Evolutionary conservation across 2,888 invertebrate genomes (phyloP).

Genomic region (Ochropleura plecta): DNA sequence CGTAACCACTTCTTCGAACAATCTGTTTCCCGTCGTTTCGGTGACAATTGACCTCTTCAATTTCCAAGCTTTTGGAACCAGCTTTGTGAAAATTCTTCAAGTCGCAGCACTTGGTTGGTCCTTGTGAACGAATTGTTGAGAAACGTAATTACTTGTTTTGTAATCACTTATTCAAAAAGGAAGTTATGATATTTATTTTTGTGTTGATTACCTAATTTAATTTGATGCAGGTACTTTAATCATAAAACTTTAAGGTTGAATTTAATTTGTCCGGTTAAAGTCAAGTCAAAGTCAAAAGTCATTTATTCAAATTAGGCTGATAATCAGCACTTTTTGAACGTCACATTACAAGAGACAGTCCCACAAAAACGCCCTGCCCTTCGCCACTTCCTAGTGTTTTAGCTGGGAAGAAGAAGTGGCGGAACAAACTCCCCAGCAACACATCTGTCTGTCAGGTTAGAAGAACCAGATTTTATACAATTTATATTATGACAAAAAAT

Average conservation of each 20-base stretch:
- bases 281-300: no score
- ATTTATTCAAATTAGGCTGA: no score
- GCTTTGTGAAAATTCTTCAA: slow-evolving; percentile 12
- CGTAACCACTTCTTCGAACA: slow-evolving; percentile 7
- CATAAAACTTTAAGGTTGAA: background rate
- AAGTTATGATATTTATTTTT: background rate
- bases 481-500: no score
- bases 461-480: no score
- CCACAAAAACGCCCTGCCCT: no score
- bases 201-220: background rate
- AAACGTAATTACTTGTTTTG: slow-evolving; percentile 2
- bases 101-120: slow-evolving; percentile 4
- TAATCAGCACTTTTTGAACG: no score
- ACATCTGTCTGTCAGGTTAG: no score
- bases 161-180: background rate
- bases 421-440: no score
- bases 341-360: no score
- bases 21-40: slow-evolving; percentile 27
- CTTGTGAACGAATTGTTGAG: background rate
- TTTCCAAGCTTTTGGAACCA: slow-evolving; percentile 27
- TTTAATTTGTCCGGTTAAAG: background rate
- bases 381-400: no score
- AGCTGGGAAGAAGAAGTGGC: no score
- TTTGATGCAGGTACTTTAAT: background rate
- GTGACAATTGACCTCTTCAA: slow-evolving; percentile 34